A percentile compares a stretch with the other conserved stretches of the same genome.
Evolutionary conservation across 2,113 vertebrate species (phyloP).

Genomic region (Puma concolor): DNA sequence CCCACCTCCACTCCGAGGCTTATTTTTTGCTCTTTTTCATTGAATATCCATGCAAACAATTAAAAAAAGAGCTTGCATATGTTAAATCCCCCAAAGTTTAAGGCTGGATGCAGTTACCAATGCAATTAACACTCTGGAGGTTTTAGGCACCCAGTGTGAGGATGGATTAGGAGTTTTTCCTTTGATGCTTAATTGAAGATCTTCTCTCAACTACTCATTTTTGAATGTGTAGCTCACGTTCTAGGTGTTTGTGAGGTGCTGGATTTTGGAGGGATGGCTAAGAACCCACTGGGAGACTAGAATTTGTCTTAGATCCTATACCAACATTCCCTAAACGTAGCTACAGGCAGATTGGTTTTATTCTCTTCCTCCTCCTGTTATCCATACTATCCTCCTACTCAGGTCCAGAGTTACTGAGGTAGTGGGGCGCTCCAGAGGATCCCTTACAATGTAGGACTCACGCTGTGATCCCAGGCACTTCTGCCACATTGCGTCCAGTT

Average conservation of each 20-base stretch:
- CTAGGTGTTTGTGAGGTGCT: neutral
- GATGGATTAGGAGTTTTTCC: neutral
- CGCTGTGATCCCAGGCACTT: neutral
- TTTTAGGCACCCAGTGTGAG: neutral
- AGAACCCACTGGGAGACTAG: neutral
- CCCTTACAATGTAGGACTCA: neutral
- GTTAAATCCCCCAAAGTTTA: neutral
- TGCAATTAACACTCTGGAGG: neutral
- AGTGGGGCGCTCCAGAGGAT: neutral
- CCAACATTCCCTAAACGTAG: neutral
- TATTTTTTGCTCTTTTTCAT: constrained; percentile 23
- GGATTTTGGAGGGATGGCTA: neutral
- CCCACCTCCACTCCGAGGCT: neutral
- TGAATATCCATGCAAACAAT: neutral
- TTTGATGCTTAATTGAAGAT: neutral
- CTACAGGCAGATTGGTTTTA: neutral
- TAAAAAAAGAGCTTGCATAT: neutral
- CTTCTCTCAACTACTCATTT: neutral
- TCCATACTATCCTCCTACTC: neutral
- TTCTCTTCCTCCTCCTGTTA: neutral
- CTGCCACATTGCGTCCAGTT: neutral
- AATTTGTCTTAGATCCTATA: neutral
- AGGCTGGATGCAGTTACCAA: neutral
- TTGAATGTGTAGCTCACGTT: neutral
- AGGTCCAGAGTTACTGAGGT: neutral